These are phyloP conservation scores for Nymphalis io DNA, from an alignment of 1,140 invertebrate species.

Conservation along the genomic window DNA sequence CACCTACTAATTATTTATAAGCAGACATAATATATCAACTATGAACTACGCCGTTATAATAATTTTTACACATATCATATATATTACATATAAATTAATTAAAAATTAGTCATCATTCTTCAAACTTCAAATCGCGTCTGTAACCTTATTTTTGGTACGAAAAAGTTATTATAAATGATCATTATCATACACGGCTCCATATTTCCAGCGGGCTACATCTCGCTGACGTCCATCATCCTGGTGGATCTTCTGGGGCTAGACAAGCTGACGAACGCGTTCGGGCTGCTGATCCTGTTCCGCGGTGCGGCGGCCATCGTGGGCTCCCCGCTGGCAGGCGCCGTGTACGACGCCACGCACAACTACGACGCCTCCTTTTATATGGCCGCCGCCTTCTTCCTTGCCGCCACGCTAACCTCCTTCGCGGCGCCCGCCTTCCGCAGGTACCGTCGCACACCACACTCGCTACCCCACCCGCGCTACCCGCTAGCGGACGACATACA, in stretches of 20 bases:
- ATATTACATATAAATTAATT: no score
- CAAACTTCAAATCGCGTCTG: no score
- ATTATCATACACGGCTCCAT: no score
- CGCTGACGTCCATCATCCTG: slow-evolving; percentile 97
- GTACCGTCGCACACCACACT: slow-evolving; percentile 50
- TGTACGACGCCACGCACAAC: slow-evolving; percentile 92
- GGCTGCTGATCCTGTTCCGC: slow-evolving; percentile 95
- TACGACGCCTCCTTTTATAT: slow-evolving; percentile 96
- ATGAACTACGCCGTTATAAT: no score
- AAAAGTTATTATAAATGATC: no score
- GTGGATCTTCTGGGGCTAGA: slow-evolving; percentile 97
- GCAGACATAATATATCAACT: no score
- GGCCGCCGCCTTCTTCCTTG: slow-evolving; percentile 92
- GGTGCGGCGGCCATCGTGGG: slow-evolving; percentile 95
- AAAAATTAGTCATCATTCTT: no score
- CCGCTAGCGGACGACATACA: no score
- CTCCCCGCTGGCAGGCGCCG: slow-evolving; percentile 89
- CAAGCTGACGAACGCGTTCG: slow-evolving; percentile 98
- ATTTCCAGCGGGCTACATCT: slow-evolving; percentile 96
- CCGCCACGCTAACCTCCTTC: slow-evolving; percentile 92
- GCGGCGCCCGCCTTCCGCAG: slow-evolving; percentile 89
- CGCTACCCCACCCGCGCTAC: no score
- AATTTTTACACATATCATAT: no score
- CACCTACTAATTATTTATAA: neutral
- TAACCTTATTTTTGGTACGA: no score